These are phyloP conservation scores for Silurus glanis DNA, from an alignment of 2,113 vertebrate genomes.

Conservation along the genomic window DNA sequence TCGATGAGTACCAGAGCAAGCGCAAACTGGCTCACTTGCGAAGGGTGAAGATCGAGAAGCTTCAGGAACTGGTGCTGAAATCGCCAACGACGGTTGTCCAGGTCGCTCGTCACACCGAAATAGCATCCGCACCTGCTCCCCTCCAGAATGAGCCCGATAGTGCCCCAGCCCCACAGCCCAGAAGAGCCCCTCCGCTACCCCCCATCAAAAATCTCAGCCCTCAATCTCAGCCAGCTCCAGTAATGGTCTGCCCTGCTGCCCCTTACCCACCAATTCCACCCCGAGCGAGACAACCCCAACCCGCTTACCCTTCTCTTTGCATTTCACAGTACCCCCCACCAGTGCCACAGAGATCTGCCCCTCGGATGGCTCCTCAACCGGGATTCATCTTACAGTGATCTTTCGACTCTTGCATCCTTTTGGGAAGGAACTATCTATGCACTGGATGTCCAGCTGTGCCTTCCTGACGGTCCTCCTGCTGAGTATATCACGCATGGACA, in stretches of 20 bases:
- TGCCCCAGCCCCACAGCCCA: conserved; percentile 73
- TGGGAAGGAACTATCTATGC: conserved; percentile 35
- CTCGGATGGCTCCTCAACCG: conserved; percentile 82
- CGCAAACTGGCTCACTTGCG: conserved; percentile 90
- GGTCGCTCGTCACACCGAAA: conserved; percentile 62
- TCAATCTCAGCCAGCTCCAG: conserved; percentile 64
- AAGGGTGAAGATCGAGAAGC: conserved; percentile 94
- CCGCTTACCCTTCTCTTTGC: conserved; percentile 73
- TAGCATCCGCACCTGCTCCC: conserved; percentile 55
- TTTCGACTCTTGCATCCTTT: conserved; percentile 10
- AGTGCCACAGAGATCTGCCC: conserved; percentile 81
- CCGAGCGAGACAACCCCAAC: conserved; percentile 72
- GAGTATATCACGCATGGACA: conserved; percentile 45
- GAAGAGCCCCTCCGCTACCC: conserved; percentile 80
- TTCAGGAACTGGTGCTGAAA: conserved; percentile 92
- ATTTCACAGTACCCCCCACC: conserved; percentile 81
- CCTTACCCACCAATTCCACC: conserved; percentile 84
- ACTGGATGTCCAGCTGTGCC: conserved; percentile 57
- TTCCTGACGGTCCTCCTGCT: conserved; percentile 38
- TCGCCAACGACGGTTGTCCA: conserved; percentile 76
- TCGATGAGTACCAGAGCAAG: conserved; percentile 87
- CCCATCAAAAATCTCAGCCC: conserved; percentile 69
- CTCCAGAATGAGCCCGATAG: conserved; percentile 61
- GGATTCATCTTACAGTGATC: conserved; percentile 95
- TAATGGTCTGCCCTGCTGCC: conserved; percentile 65